Evolutionary conservation across 2,113 vertebrate genomes (phyloP).

Genomic region (Lophura nycthemera): DNA sequence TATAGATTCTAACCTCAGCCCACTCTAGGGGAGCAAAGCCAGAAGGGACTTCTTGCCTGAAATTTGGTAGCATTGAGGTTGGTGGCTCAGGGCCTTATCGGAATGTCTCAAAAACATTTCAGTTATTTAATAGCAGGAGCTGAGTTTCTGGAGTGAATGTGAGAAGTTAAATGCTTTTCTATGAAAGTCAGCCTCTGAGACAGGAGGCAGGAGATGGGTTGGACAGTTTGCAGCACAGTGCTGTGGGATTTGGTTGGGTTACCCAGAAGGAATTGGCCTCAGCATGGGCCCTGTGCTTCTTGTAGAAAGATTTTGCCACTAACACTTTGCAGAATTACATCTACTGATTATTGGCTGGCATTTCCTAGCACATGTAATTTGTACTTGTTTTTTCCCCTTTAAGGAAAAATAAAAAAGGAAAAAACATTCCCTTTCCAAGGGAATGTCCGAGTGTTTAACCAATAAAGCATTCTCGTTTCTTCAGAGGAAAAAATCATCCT

Average conservation of each 20-base stretch:
- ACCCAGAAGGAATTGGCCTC: not conserved
- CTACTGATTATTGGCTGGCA: conserved; percentile 34
- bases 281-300: conserved; percentile 6
- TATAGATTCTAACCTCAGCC: conserved; percentile 25
- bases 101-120: conserved; percentile 31
- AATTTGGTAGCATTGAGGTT: conserved; percentile 34
- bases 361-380: conserved; percentile 56
- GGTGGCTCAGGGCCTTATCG: not conserved
- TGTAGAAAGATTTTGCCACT: not conserved
- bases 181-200: not conserved
- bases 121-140: conserved; percentile 2
- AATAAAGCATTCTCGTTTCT: conserved; percentile 24
- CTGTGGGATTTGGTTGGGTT: conserved; percentile 44
- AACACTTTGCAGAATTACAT: conserved; percentile 57
- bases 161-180: conserved; percentile 4
- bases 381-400: not conserved
- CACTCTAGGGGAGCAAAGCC: not conserved
- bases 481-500: conserved; percentile 12
- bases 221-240: not conserved
- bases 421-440: not conserved
- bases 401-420: not conserved
- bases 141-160: not conserved
- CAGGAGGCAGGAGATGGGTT: not conserved
- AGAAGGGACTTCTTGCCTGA: conserved; percentile 51
- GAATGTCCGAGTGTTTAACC: conserved; percentile 15